These are phyloP conservation scores for Orchestia grillus DNA, from an alignment of 1,140 invertebrate species.

Conservation along the genomic window DNA sequence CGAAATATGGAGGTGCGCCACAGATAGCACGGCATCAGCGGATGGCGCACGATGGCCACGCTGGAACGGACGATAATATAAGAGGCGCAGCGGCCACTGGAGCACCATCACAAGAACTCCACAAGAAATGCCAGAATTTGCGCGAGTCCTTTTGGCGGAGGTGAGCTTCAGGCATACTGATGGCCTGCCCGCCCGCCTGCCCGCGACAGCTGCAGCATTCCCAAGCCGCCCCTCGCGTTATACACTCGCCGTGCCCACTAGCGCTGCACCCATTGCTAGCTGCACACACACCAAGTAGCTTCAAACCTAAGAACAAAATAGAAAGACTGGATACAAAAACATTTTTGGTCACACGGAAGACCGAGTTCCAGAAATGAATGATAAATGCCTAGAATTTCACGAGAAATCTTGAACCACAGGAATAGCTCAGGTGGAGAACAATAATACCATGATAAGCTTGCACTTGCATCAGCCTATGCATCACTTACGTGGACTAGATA, in stretches of 20 bases:
- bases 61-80: background rate
- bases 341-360: background rate
- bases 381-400: background rate
- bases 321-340: background rate
- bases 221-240: background rate
- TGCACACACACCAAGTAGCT: background rate
- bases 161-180: background rate
- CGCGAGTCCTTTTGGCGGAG: slow-evolving; percentile 24
- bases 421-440: too few species aligned
- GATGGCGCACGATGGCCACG: background rate
- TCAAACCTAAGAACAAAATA: background rate
- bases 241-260: background rate
- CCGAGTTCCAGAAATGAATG: background rate
- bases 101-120: background rate
- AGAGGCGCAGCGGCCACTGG: background rate
- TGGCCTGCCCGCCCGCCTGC: background rate
- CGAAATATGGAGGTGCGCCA: background rate
- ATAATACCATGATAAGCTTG: too few species aligned
- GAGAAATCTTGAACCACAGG: background rate
- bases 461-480: too few species aligned
- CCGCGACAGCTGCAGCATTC: background rate
- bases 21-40: background rate
- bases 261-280: background rate
- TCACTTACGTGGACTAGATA: too few species aligned
- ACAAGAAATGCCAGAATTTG: slow-evolving; percentile 19